Base-by-base conservation (phyloP, 2,888 invertebrate species). In the Agriopis leucophaearia region DNA sequence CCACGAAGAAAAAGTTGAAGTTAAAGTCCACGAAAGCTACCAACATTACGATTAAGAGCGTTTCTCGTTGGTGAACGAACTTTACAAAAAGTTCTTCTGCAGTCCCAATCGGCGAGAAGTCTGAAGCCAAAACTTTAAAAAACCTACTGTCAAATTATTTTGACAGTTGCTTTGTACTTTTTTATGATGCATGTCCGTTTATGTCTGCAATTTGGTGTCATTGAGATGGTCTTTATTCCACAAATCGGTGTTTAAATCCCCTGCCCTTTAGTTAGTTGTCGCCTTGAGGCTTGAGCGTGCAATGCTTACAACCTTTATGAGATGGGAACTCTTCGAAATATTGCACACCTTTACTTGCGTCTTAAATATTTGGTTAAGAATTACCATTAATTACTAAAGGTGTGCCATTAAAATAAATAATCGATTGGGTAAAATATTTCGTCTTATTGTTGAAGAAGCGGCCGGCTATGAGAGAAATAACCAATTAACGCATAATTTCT, bases 301-400 rank as follows among this genome's bases (percentile, higher is more conserved):
- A 42, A 42, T 42, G 1, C n/a, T 15, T 13, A 8, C 8, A 18
- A 5, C 13, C 38, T 40, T 42, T 57, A 45, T 45, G n/a, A 35
- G n/a, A 57, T 35, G 35, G 57, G 15, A 57, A 35, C 57, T 57
- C 12, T 44, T 55, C 35, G 35, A 56, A 56, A 44, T 35, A 9
- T 35, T 35, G 27, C 1, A 5, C 52, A 52, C 38, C 52, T 36
- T 52, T 52, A 38, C 50, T 47, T 45, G n/a, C 8, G 36, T n/a
- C n/a, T 36, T 52, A 9, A 52, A 52, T 55, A 55, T 55, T 55
- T 55, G 55, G 55, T 55, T 55, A 40, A 55, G 13, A 12, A 42
- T 4, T 52, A 13, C 55, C 42, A 42, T 55, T 42, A 42, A 55
- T 55, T 55, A 42, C 1, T 5, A 18, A 55, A 55, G 42, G 55